Base-by-base conservation (phyloP, 1,140 invertebrate genomes). In the Hetaerina americana region DNA sequence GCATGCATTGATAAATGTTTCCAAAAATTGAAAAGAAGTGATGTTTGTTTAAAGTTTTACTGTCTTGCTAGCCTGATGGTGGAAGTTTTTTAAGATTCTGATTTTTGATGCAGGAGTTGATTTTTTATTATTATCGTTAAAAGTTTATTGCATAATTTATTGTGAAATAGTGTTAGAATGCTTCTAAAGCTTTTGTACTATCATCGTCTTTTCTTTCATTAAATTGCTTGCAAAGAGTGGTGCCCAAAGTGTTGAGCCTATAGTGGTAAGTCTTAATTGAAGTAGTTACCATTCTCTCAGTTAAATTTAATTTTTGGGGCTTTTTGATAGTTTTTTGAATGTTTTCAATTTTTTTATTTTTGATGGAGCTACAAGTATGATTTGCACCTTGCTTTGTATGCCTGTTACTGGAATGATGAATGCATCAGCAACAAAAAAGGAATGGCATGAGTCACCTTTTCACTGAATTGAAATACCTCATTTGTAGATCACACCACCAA, bases 231-330 rank as follows among this genome's bases (percentile, higher is more conserved):
- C 85, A 85, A 90, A 94, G 92, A 87, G 88, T 87, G 92, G 91
- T 86, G 88, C 90, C 85, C 89, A 88, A 85, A 92, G 90, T 86
- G 90, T 92, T 87, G 93, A 95, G 86, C 93, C 93, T 80, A 95
- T 95, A 82, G 92, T 95, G 90, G 92, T 94, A 92, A 94, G 92
- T 93, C 70, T 73, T 66, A 68, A 28, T 28, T 57, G 40, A 57
- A 57, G 40, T 57, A 57, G 40, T 57, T 57, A 18, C 40, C 15
- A 57, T 57, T 57, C 22, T 57, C 40, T 57, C 22, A 57, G 40
- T 12, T 57, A 3, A 10, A n/a, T 57, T 3, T 18, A 57, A 57
- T 57, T 57, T 57, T 57, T 1, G 10, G 22, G 40, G 40, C 40
- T 57, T 57, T 18, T 18, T 57, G 1, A 5, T n/a, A n/a, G n/a